phyloP scores from a whole-genome alignment of 2,113 vertebrate genomes.

The Podiceps cristatus region DNA sequence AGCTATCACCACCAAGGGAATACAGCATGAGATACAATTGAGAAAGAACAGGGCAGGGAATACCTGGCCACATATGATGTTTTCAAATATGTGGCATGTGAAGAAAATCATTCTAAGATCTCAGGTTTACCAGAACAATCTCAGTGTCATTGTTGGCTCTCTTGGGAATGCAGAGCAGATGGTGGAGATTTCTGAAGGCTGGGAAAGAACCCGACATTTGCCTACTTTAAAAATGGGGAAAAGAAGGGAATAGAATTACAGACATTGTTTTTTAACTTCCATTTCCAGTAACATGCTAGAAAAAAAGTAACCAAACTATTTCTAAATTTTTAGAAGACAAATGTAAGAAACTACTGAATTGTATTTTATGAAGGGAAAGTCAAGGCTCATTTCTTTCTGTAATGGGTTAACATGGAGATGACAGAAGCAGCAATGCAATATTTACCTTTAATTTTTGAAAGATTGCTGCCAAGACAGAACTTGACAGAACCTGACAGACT shows the following conservation, averaged over 20 bases:
- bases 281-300: background rate
- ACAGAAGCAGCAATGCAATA: background rate
- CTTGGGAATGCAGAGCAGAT: background rate
- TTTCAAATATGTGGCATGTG: background rate
- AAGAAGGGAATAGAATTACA: background rate
- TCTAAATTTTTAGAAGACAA: background rate
- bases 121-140: background rate
- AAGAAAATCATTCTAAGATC: background rate
- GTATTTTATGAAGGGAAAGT: background rate
- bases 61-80: background rate
- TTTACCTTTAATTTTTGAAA: background rate
- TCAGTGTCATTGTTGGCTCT: background rate
- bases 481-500: background rate
- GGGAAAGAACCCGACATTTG: background rate
- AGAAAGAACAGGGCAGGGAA: background rate
- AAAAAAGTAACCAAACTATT: background rate
- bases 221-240: background rate
- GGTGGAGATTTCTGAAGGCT: background rate
- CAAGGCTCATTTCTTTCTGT: background rate
- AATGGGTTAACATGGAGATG: background rate
- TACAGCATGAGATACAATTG: background rate
- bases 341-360: background rate
- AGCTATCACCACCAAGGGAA: background rate
- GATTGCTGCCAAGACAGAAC: background rate
- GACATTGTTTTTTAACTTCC: background rate